A percentile compares a stretch with the other conserved stretches of the same genome.
Conservation (phyloP, 2,797 vertebrate species). For the Enteromius unitaeniatus region DNA sequence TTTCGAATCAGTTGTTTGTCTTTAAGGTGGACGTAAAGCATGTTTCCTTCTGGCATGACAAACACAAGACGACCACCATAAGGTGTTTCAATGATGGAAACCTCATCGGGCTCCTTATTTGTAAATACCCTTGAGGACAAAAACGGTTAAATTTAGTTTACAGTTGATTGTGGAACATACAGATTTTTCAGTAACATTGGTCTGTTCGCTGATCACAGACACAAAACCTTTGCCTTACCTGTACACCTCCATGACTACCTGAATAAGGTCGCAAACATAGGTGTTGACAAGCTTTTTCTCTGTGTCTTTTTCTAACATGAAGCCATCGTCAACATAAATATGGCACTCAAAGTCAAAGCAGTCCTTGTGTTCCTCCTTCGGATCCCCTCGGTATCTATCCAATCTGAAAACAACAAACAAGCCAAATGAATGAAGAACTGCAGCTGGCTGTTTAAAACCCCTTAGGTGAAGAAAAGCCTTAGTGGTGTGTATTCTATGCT, state of each 20-base stretch:
- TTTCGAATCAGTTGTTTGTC: slow-evolving; percentile 80
- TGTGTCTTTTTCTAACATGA: slow-evolving; percentile 69
- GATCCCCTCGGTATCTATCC: slow-evolving; percentile 81
- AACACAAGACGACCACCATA: slow-evolving; percentile 81
- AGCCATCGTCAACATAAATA: slow-evolving; percentile 81
- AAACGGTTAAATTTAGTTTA: neutral
- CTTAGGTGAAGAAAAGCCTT: neutral
- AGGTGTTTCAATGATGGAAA: slow-evolving; percentile 78
- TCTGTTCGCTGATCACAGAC: neutral
- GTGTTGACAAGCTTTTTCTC: slow-evolving; percentile 72
- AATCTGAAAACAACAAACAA: slow-evolving; percentile 69
- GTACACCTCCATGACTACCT: slow-evolving; percentile 80
- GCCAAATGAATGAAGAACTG: neutral
- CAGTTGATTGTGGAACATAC: neutral
- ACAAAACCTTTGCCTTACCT: slow-evolving; percentile 67
- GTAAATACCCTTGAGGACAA: slow-evolving; percentile 75
- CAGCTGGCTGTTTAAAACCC: neutral
- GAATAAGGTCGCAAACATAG: slow-evolving; percentile 75
- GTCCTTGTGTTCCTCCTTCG: slow-evolving; percentile 78
- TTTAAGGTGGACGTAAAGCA: slow-evolving; percentile 81
- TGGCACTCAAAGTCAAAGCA: slow-evolving; percentile 83
- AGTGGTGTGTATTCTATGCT: neutral
- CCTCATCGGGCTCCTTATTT: slow-evolving; percentile 83
- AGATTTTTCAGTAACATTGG: neutral
- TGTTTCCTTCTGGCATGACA: slow-evolving; percentile 82